A percentile compares a stretch with the other conserved stretches of the same genome.
Conservation (phyloP, 2,113 vertebrate genomes). For the Puntigrus tetrazona region DNA sequence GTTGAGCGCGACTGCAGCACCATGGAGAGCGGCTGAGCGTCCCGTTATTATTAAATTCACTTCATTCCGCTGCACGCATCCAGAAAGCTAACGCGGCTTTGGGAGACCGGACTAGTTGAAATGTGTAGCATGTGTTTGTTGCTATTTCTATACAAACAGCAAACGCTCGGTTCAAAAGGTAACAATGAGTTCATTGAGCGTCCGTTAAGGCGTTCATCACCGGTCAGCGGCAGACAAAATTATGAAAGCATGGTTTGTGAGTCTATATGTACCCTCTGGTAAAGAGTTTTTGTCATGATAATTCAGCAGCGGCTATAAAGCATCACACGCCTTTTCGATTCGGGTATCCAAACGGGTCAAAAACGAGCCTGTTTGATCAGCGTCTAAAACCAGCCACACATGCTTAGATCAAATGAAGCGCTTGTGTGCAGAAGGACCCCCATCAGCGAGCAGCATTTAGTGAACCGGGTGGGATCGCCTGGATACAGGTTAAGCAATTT, state of each 20-base stretch:
- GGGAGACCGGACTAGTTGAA: neutral
- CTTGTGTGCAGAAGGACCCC: constrained; percentile 54
- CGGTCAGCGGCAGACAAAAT: neutral
- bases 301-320: constrained; percentile 70
- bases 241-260: neutral
- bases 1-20: constrained; percentile 63
- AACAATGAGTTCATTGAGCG: neutral
- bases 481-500: constrained; percentile 56
- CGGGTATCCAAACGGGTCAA: neutral
- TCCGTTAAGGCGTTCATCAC: neutral
- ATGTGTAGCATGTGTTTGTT: neutral
- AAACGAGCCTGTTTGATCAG: constrained; percentile 34
- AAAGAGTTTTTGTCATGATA: constrained; percentile 5
- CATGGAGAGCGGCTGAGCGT: constrained; percentile 69
- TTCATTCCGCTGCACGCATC: neutral
- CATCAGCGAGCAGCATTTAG: constrained; percentile 56
- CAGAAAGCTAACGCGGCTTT: neutral
- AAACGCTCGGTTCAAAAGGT: neutral
- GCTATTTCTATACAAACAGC: neutral
- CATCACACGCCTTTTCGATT: constrained; percentile 69
- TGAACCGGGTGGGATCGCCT: constrained; percentile 62
- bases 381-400: constrained; percentile 50
- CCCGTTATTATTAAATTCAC: constrained; percentile 24
- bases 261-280: neutral
- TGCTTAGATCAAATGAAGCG: constrained; percentile 68